These are phyloP conservation scores for Syrrhaptes paradoxus DNA, from an alignment of 2,113 vertebrate genomes.

Conservation along the genomic window DNA sequence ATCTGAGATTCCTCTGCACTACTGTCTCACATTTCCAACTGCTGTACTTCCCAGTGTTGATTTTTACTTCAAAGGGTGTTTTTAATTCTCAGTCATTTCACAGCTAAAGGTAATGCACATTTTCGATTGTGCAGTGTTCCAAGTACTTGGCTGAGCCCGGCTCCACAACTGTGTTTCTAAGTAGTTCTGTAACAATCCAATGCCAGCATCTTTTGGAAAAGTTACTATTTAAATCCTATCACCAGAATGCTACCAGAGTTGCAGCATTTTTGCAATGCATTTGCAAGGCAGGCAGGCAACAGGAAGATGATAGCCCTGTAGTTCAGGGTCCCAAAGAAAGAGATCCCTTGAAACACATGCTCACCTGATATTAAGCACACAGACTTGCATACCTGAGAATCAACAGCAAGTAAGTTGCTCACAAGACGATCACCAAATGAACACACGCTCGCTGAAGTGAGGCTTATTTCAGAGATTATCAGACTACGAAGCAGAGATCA, in stretches of 20 bases:
- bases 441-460: too few species aligned
- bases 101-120: not conserved
- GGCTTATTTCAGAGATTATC: too few species aligned
- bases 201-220: not conserved
- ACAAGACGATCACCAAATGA: too few species aligned
- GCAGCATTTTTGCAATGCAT: not conserved
- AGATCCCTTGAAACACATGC: not conserved
- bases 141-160: not conserved
- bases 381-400: not conserved
- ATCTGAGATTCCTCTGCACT: not conserved
- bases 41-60: not conserved
- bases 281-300: not conserved
- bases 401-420: not conserved
- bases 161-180: not conserved
- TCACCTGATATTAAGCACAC: not conserved
- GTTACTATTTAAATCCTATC: not conserved
- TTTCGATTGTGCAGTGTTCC: not conserved
- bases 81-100: not conserved
- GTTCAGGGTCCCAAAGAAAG: not conserved
- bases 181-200: not conserved
- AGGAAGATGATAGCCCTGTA: fast-evolving
- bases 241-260: not conserved
- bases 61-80: not conserved
- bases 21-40: not conserved
- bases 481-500: too few species aligned